Evolutionary conservation across 2,113 vertebrate genomes (phyloP).

Genomic region (Nymphicus hollandicus): DNA sequence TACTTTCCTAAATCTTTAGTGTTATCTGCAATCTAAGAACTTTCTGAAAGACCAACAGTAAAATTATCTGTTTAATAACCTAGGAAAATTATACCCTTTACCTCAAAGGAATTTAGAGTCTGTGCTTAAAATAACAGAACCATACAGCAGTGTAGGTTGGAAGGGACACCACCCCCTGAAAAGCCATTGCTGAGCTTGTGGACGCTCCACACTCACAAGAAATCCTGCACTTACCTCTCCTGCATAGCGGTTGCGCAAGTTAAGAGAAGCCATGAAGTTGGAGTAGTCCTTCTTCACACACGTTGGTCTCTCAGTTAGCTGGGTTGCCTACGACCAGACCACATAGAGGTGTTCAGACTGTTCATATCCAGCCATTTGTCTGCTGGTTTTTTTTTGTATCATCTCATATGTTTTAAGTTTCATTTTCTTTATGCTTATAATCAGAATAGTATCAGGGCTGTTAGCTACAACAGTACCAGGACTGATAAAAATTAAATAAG

Average conservation of each 20-base stretch:
- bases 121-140: not conserved
- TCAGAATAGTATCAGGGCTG: not conserved
- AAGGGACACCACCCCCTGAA: not conserved
- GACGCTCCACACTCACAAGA: fast-evolving
- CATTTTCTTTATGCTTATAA: not conserved
- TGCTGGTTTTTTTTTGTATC: not conserved
- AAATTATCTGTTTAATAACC: not conserved
- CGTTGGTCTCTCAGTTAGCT: constrained; percentile 90
- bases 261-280: constrained; percentile 98
- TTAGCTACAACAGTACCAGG: not conserved
- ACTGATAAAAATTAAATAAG: not conserved
- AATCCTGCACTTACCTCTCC: constrained; percentile 82
- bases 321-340: constrained; percentile 78
- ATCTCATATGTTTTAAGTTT: not conserved
- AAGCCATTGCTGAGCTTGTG: not conserved
- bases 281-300: constrained; percentile 98
- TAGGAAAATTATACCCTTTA: not conserved
- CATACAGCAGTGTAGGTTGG: not conserved
- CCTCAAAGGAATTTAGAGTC: not conserved
- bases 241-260: constrained; percentile 93
- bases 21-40: not conserved
- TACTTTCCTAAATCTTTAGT: not conserved
- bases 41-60: not conserved
- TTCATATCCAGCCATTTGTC: not conserved
- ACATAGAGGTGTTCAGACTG: not conserved